Base-by-base conservation (phyloP, 2,888 invertebrate genomes). In the Blomia tropicalis region DNA sequence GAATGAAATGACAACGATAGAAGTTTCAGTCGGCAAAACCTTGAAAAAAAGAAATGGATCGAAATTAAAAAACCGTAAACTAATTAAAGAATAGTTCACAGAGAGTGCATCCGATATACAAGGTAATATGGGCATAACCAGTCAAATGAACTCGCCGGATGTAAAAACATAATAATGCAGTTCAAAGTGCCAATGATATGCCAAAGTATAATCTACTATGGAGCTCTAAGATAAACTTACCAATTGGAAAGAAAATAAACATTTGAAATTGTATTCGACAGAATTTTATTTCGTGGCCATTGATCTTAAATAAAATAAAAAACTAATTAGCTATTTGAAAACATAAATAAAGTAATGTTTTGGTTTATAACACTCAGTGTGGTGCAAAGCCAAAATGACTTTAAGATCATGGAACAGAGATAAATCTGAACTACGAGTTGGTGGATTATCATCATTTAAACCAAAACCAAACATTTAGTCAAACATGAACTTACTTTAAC, bases 21-120 rank as follows among this genome's bases (percentile, higher is more conserved):
- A 47, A 47, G n/a, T 47, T n/a, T n/a, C 23, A 19, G 27, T 47
- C 51, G n/a, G 22, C 22, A 47, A 47, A 47, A 22, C 27, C 23
- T 47, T 11, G 22, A 47, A 47, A 47, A 47, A 11, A 47, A n/a
- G 22, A 47, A 47, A 47, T 56, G 56, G 22, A 31, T 56, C 56
- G 29, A 27, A 56, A n/a, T 56, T 14, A 56, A 56, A 56, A 56
- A 56, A 56, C 56, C 56, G 29, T 56, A 56, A 56, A 56, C 29
- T 11, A 23, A 56, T 31, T 11, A 56, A 30, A 25, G 2, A 29
- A 25, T 3, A 56, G 23, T 56, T 56, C 29, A 56, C 14, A 56
- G 56, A 56, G 56, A 56, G 56, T 56, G 56, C 56, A 56, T 27
- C 29, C 7, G 56, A 4, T 5, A 54, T 32, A 2, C n/a, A n/a